phyloP scores from a whole-genome alignment of 2,888 invertebrate species.

The Meghimatium bilineatum region DNA sequence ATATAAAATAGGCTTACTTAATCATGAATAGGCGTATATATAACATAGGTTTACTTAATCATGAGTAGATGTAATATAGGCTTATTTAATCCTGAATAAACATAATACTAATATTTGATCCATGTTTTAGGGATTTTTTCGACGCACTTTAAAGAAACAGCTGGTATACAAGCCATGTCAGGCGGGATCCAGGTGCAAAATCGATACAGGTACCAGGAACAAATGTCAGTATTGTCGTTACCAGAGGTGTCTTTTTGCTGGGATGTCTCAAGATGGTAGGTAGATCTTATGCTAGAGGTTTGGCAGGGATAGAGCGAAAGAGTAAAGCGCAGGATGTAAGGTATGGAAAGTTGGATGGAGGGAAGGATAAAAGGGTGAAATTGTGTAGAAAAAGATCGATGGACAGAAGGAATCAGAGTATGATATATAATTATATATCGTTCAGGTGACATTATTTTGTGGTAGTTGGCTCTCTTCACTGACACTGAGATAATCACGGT shows the following conservation, averaged over 20 bases:
- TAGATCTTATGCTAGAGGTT: background rate
- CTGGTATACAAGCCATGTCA: constrained; percentile 75
- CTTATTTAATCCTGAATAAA: no score
- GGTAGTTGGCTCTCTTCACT: no score
- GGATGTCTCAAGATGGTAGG: constrained; percentile 76
- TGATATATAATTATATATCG: no score
- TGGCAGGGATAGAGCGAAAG: background rate
- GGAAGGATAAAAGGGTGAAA: background rate
- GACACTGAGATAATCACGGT: no score
- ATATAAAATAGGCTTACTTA: no score
- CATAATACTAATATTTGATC: background rate
- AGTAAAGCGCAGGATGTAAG: background rate
- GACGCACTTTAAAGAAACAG: constrained; percentile 75
- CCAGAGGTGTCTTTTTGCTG: constrained; percentile 76
- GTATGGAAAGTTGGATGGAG: background rate
- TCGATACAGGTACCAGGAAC: constrained; percentile 73
- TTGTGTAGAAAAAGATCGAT: background rate
- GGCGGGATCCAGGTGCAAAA: constrained; percentile 72
- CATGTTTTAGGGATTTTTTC: constrained; percentile 74
- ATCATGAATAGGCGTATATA: no score
- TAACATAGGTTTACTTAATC: no score
- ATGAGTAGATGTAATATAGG: no score
- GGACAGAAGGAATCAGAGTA: background rate
- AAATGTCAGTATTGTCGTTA: constrained; percentile 76
- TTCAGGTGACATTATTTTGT: no score